Conservation (phyloP, 2,797 vertebrate genomes). For the Danio jaintianensis region DNA sequence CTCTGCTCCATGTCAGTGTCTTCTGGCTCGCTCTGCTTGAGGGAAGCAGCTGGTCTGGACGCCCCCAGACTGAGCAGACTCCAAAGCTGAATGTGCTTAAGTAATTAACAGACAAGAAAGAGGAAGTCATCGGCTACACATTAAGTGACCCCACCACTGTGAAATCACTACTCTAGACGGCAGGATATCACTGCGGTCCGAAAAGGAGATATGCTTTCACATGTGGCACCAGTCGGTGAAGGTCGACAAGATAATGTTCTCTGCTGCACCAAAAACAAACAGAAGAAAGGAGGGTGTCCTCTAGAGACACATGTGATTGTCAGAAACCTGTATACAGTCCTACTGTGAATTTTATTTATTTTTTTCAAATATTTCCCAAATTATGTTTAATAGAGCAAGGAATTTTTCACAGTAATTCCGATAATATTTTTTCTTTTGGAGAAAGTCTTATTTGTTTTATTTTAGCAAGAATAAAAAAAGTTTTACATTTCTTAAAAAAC, state of each 20-base stretch:
- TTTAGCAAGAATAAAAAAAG: no score
- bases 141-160: constrained; percentile 79
- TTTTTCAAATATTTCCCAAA: no score
- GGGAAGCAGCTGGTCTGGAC: constrained; percentile 50
- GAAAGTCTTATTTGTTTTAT: no score
- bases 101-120: constrained; percentile 78
- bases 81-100: constrained; percentile 78
- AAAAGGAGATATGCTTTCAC: constrained; percentile 71
- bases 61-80: constrained; percentile 53
- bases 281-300: neutral
- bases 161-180: constrained; percentile 77
- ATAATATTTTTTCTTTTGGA: no score
- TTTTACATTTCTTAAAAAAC: no score
- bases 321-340: no score
- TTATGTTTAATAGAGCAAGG: no score
- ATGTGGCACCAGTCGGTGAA: constrained; percentile 53
- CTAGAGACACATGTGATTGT: constrained; percentile 38
- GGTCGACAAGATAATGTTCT: constrained; percentile 49
- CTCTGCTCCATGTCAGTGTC: constrained; percentile 13
- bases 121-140: constrained; percentile 83
- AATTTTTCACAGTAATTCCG: no score
- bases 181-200: constrained; percentile 72
- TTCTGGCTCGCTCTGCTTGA: constrained; percentile 22
- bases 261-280: constrained; percentile 49
- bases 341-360: no score